These are phyloP conservation scores for Salvelinus sp. DNA, from an alignment of 2,113 vertebrate species.

Conservation along the genomic window DNA sequence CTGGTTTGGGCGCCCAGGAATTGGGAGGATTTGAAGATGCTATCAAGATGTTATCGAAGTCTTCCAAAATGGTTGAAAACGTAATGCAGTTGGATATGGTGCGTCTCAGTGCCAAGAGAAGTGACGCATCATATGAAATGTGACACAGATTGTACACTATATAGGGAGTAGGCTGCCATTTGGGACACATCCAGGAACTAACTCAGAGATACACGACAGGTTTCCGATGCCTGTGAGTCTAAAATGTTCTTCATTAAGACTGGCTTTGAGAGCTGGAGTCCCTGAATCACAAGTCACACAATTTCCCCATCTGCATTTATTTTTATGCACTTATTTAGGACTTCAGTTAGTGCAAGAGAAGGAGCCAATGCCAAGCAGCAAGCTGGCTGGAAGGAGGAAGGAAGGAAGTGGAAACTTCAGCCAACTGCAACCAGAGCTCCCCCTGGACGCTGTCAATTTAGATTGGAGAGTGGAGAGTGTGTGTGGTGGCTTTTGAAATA, in stretches of 20 bases:
- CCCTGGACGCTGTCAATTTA: constrained; percentile 23
- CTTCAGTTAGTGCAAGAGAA: constrained; percentile 63
- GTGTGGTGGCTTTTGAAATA: constrained; percentile 5
- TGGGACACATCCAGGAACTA: background rate
- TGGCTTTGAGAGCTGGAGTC: constrained; percentile 37
- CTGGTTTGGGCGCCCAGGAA: no score
- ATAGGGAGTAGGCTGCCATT: no score
- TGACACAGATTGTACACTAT: no score
- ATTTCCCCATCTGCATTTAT: constrained; percentile 63
- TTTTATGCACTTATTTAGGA: constrained; percentile 66
- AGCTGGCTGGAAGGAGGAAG: constrained; percentile 22
- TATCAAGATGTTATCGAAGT: no score
- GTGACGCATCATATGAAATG: no score
- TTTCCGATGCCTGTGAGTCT: no score
- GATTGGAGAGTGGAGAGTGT: constrained; percentile 25
- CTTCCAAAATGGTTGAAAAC: no score
- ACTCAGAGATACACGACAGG: background rate
- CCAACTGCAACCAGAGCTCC: constrained; percentile 20
- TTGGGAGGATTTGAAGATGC: no score
- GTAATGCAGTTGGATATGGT: no score
- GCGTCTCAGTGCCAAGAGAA: no score
- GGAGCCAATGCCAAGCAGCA: constrained; percentile 30
- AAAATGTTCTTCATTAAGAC: background rate
- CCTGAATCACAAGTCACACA: constrained; percentile 14
- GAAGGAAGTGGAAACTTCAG: constrained; percentile 28